phyloP scores from a whole-genome alignment of 2,888 invertebrate species.

The Napeogenes sylphis region DNA sequence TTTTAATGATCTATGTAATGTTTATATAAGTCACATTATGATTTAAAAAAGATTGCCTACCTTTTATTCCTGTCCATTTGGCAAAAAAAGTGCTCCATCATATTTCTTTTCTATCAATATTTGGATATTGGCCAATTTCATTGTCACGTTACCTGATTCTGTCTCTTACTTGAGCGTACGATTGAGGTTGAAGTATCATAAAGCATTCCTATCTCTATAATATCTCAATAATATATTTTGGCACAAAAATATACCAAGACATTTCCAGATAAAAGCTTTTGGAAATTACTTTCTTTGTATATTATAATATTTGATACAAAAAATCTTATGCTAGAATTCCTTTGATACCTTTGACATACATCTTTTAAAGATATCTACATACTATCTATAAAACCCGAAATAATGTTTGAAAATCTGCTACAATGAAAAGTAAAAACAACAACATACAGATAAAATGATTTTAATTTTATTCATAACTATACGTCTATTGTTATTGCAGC shows the following conservation, averaged over 20 bases:
- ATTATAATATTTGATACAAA: not conserved
- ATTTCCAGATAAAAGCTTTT: conserved; percentile 2
- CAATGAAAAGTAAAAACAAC: too few species aligned
- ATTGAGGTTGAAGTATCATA: conserved; percentile 6
- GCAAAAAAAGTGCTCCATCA: not conserved
- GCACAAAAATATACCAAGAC: not conserved
- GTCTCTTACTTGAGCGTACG: conserved; percentile 3
- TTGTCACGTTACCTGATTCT: conserved; percentile 7
- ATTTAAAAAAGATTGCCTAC: not conserved
- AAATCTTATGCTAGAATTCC: not conserved
- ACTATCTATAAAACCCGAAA: too few species aligned
- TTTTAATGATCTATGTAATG: not conserved
- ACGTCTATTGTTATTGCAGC: conserved; percentile 3
- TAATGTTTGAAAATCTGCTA: too few species aligned
- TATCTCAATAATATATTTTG: conserved; percentile 7
- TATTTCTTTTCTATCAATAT: conserved; percentile 6
- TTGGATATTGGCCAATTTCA: conserved; percentile 7
- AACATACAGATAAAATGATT: not conserved
- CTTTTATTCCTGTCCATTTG: conserved; percentile 1
- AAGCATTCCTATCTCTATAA: conserved; percentile 1
- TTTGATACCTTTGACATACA: not conserved
- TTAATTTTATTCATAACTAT: not conserved
- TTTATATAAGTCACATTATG: not conserved
- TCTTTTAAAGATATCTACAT: not conserved
- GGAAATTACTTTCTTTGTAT: not conserved